Base-by-base conservation (phyloP, 2,888 invertebrate species). In the Parascotia fuliginaria region DNA sequence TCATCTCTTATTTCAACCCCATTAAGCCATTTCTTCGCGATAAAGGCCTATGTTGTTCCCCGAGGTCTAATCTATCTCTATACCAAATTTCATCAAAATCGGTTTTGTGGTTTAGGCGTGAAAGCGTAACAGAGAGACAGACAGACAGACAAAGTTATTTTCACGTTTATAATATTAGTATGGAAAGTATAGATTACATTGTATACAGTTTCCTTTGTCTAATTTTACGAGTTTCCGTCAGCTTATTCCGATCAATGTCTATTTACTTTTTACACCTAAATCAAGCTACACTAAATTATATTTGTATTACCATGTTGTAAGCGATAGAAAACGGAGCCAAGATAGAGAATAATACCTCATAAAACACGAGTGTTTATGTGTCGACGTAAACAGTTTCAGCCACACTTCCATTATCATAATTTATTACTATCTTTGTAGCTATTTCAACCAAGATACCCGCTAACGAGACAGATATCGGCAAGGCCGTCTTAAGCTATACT, bases 261-360 rank as follows among this genome's bases (percentile, higher is more conserved):
- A 36, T 36, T 19, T 19, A 4, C 45, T 3, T 15, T 33, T 22
- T 3, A n/a, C 11, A 11, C 28, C 11, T 27, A 27, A 9, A 19
- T 33, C 9, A 31, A 11, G n/a, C 2, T 16, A 28, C 3, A 36
- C 43, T 16, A 43, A 43, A 28, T 43, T 29, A 42, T 22, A 32
- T 32, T 32, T 32, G 24, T 42, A 32, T 24, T 42, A 33, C 41
- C 11, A 7, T 36, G 14, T 33, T 19, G 13, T 16, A 28, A 19
- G 9, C 15, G n/a, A 16, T 12, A 16, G 12, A 29, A 28, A 12
- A 13, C 9, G 1, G 36, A 33, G 42, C 36, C 36, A 29, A 22
- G 32, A 43, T 36, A 37, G 29, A 37, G 36, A 16, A 34, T 42
- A 43, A 43, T 43, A 43, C 29, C 43, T 43, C 36, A 37, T 43